Evolutionary conservation across 2,888 invertebrate species (phyloP).

Genomic region (Gortyna flavago): DNA sequence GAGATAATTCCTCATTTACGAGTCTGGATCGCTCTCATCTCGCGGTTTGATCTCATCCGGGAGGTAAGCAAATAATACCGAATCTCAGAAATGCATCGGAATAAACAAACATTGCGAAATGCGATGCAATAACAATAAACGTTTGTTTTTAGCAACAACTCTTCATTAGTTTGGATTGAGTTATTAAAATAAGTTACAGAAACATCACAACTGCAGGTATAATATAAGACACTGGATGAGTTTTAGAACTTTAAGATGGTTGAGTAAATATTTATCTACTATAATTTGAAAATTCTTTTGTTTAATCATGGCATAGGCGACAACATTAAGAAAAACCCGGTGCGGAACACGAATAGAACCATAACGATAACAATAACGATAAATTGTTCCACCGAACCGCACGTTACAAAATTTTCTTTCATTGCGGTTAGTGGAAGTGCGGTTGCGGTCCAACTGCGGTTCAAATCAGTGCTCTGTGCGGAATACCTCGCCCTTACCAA

Average conservation of each 20-base stretch:
- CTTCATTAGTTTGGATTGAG: conserved; percentile 12
- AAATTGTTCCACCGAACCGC: no score
- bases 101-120: conserved; percentile 32
- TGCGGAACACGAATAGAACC: no score
- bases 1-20: conserved; percentile 38
- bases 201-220: not conserved
- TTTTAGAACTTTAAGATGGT: not conserved
- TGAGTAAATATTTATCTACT: not conserved
- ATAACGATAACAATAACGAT: no score
- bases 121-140: conserved; percentile 22
- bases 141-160: conserved; percentile 25
- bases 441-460: no score
- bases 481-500: no score
- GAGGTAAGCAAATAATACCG: conserved; percentile 13
- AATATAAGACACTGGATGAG: no score
- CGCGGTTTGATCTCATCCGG: conserved; percentile 21
- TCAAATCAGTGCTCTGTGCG: no score
- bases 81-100: conserved; percentile 14
- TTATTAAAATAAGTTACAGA: conserved; percentile 15
- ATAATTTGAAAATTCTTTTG: not conserved
- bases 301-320: not conserved
- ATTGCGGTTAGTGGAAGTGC: no score
- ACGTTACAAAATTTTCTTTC: no score
- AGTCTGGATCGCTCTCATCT: conserved; percentile 26
- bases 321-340: not conserved